phyloP scores from a whole-genome alignment of 2,888 invertebrate genomes.

The Pyrochroa serraticornis region DNA sequence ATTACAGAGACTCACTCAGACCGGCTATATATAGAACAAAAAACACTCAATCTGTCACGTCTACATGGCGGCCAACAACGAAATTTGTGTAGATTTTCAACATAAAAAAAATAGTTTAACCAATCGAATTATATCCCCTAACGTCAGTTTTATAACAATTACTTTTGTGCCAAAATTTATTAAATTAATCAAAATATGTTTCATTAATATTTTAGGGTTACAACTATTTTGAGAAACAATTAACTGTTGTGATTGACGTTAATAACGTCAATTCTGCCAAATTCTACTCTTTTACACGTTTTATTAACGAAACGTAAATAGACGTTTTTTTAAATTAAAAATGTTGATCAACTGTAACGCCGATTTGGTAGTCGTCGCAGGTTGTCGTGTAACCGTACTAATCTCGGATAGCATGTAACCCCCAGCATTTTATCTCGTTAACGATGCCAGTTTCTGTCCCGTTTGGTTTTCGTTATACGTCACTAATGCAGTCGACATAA shows the following conservation, averaged over 20 bases:
- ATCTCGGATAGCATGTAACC: slow-evolving; percentile 42
- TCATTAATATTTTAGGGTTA: too few species aligned
- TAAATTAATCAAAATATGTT: too few species aligned
- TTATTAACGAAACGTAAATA: too few species aligned
- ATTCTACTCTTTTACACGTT: too few species aligned
- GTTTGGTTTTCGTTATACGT: slow-evolving; percentile 1
- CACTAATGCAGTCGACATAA: not conserved
- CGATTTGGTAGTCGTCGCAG: not conserved
- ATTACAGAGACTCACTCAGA: slow-evolving; percentile 32
- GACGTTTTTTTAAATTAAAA: too few species aligned
- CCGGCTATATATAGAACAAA: slow-evolving; percentile 35
- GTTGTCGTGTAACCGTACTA: slow-evolving; percentile 14
- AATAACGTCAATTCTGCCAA: too few species aligned
- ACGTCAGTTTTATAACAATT: too few species aligned
- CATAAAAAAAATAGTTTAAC: not conserved
- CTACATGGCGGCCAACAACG: slow-evolving; percentile 27
- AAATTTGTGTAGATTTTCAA: not conserved
- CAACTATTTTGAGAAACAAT: too few species aligned
- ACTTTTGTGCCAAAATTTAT: too few species aligned
- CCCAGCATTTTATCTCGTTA: slow-evolving; percentile 50
- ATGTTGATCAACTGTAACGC: too few species aligned
- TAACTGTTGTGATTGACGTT: too few species aligned
- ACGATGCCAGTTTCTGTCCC: slow-evolving; percentile 42
- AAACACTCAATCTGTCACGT: slow-evolving; percentile 27
- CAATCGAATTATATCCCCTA: too few species aligned